A percentile compares a stretch with the other conserved stretches of the same genome.
Evolutionary conservation across 2,888 invertebrate genomes (phyloP).

Genomic region (Drosophila mettleri): DNA sequence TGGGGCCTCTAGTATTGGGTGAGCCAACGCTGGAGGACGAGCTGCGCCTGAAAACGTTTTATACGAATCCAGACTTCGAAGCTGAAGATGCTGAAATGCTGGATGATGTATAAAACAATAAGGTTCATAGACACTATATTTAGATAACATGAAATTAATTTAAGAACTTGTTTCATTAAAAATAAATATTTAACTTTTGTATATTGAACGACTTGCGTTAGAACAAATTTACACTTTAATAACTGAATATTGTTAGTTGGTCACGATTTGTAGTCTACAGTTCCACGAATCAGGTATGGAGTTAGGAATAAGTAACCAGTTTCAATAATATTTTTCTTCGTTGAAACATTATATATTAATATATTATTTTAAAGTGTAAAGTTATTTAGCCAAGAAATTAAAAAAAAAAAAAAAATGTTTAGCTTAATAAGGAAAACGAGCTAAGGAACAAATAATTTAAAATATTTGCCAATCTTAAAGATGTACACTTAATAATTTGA

Average conservation of each 20-base stretch:
- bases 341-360: conserved; percentile 20
- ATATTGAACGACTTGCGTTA: neutral
- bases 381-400: conserved; percentile 8
- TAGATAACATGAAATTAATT: neutral
- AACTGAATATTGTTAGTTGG: conserved; percentile 39
- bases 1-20: conserved; percentile 79
- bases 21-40: conserved; percentile 74
- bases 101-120: conserved; percentile 5
- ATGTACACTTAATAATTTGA: conserved; percentile 35
- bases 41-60: conserved; percentile 67
- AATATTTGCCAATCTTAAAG: conserved; percentile 25
- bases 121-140: too few species aligned
- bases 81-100: neutral
- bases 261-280: conserved; percentile 58
- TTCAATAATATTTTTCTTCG: conserved; percentile 15
- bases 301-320: conserved; percentile 37
- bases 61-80: conserved; percentile 48
- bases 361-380: conserved; percentile 26
- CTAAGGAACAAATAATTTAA: conserved; percentile 55
- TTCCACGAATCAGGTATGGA: conserved; percentile 38
- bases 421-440: conserved; percentile 42
- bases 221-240: conserved; percentile 7
- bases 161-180: conserved; percentile 1
- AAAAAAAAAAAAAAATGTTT: conserved; percentile 27
- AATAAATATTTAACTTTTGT: conserved; percentile 1